Evolutionary conservation across 2,113 vertebrate genomes (phyloP), one percentile per base, ranked within the genome.

Genomic region (Bubo scandiacus): DNA sequence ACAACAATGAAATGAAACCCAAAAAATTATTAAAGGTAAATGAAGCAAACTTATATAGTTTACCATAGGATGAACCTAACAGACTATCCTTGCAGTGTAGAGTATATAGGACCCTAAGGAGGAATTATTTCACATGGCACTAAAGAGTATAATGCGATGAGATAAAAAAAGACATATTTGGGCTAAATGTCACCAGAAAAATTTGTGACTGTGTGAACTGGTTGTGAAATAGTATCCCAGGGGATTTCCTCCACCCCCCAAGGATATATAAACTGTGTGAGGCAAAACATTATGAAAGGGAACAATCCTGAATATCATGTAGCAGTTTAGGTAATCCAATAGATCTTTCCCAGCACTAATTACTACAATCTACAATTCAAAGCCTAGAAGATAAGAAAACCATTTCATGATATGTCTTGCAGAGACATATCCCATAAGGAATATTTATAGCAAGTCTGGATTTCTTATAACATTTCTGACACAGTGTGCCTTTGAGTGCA

Each of bases 361-460:
- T 95, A 42, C 77, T 80, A 6, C 70, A 72, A 54, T 88, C 58
- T 94, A 26, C 9, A 83, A n/a, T 81, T 94, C 91, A 92, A 95
- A 95, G 52, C 78, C 49, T 70, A n/a, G 70, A 61, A 85, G 83
- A 82, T 22, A 75, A 75, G 38, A 43, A 92, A 85, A 65, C 12
- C 22, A 51, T 92, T 94, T 92, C 81, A 71, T 89, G 52, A 79
- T 52, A 57, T 15, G 36, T 72, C 70, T 91, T 94, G 73, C 49
- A 87, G 58, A 92, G 65, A 77, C 43, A 5, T 9, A 65, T 65
- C 78, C 54, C 45, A 2, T n/a, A 62, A 84, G 38, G 63, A 90
- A 57, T 91, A 91, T 82, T 94, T 87, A 51, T 51, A 92, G 34
- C 27, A 81, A 94, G 52, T 65, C 73, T 84, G 68, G 43, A 52